These are phyloP conservation scores for Pipistrellus pipistrellus DNA, from an alignment of 2,797 vertebrate species.

Conservation along the genomic window DNA sequence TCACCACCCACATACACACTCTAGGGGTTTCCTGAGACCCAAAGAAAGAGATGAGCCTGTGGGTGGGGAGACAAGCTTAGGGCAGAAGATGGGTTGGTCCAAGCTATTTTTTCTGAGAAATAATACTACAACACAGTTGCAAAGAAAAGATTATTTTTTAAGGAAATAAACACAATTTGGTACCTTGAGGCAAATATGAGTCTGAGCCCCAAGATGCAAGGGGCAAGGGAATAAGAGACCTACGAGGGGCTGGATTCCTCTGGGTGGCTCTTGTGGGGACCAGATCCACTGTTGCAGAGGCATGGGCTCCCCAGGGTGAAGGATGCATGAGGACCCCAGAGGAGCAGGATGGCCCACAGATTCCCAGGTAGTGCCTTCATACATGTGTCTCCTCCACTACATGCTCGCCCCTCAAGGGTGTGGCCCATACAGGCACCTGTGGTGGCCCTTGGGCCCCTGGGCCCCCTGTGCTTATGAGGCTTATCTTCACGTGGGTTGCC, in stretches of 20 bases:
- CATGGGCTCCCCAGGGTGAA: neutral
- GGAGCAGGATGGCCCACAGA: neutral
- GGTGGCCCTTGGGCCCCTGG: neutral
- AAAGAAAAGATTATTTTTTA: constrained; percentile 3
- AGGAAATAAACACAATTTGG: constrained; percentile 9
- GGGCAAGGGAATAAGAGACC: neutral
- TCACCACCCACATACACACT: neutral
- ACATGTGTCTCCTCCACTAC: neutral
- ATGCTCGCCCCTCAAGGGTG: neutral
- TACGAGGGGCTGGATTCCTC: neutral
- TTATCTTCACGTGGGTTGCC: neutral
- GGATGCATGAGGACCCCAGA: neutral
- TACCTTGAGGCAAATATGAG: neutral
- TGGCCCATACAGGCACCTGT: rapidly evolving
- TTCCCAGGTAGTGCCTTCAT: neutral
- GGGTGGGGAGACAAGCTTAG: neutral
- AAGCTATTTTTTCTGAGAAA: constrained; percentile 39
- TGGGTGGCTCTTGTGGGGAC: neutral
- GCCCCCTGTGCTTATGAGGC: neutral
- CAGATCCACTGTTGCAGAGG: neutral
- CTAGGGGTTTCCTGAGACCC: neutral
- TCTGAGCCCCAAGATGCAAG: neutral
- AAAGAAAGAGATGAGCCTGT: neutral
- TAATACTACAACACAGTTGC: neutral
- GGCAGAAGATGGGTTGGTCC: neutral